These are phyloP conservation scores for Hassar affinis DNA, from an alignment of 2,113 vertebrate species.

Conservation along the genomic window DNA sequence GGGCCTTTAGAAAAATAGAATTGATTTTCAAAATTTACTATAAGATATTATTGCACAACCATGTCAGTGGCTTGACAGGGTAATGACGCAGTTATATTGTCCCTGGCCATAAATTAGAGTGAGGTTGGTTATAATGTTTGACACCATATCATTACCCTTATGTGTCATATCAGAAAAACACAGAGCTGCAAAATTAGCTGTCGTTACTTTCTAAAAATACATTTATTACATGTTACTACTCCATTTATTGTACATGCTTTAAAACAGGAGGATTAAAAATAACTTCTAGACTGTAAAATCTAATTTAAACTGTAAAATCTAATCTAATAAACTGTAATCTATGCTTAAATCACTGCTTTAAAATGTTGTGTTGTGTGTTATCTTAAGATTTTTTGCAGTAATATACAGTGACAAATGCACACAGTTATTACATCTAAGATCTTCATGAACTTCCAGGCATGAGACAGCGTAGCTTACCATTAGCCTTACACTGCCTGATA, in stretches of 20 bases:
- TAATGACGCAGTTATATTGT: background rate
- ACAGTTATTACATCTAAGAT: conserved; percentile 1
- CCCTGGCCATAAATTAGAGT: background rate
- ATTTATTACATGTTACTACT: background rate
- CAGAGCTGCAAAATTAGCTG: background rate
- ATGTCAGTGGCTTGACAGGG: background rate
- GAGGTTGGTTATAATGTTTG: background rate
- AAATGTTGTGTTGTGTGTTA: background rate
- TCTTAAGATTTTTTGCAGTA: conserved; percentile 4
- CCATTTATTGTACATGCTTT: background rate
- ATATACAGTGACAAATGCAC: background rate
- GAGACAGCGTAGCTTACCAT: conserved; percentile 16
- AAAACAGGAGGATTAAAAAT: background rate
- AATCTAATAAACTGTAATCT: no score
- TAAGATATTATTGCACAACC: background rate
- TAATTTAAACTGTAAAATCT: background rate
- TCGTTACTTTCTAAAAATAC: background rate
- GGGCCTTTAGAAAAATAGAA: background rate
- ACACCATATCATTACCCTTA: background rate
- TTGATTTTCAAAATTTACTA: background rate
- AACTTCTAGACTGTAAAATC: background rate
- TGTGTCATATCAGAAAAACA: background rate
- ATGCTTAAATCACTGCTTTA: background rate
- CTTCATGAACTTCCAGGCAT: background rate
- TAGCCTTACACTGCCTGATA: conserved; percentile 25